Percentiles rank a stretch among this genome's conserved stretches.
phyloP scores from a whole-genome alignment of 2,888 invertebrate species.

The Orgyia antiqua region DNA sequence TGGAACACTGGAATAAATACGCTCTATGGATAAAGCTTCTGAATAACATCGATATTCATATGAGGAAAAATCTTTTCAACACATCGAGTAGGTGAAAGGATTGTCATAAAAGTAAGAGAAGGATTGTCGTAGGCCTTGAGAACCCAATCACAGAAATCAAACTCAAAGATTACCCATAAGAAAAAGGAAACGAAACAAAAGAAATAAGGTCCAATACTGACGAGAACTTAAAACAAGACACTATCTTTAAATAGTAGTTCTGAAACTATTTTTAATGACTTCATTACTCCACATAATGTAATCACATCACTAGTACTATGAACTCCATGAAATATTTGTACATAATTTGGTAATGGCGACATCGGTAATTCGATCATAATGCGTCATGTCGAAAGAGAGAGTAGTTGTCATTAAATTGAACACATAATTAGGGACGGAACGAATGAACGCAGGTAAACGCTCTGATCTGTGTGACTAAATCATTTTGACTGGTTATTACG shows the following conservation, averaged over 20 bases:
- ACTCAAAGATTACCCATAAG: too few species aligned
- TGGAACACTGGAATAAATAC: too few species aligned
- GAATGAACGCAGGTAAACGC: constrained; percentile 43
- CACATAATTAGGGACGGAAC: constrained; percentile 54
- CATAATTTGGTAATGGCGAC: constrained; percentile 28
- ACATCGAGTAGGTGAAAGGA: too few species aligned
- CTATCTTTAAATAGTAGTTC: constrained; percentile 1
- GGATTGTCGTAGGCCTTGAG: too few species aligned
- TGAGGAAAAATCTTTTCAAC: too few species aligned
- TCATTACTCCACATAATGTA: constrained; percentile 11
- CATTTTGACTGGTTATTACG: constrained; percentile 56
- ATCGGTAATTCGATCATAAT: constrained; percentile 31
- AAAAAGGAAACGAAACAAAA: too few species aligned
- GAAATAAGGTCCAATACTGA: too few species aligned
- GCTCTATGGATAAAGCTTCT: too few species aligned
- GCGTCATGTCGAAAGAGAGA: constrained; percentile 32
- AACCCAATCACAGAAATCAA: too few species aligned
- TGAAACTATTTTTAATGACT: constrained; percentile 9
- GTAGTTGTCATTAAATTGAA: constrained; percentile 41
- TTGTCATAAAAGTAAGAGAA: too few species aligned
- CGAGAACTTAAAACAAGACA: too few species aligned
- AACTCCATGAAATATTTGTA: constrained; percentile 10
- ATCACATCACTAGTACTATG: constrained; percentile 4
- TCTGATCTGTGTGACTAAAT: constrained; percentile 66
- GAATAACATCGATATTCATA: too few species aligned